Base-by-base conservation (phyloP, 2,888 invertebrate species). In the Himalopsyche kuldschensis region DNA sequence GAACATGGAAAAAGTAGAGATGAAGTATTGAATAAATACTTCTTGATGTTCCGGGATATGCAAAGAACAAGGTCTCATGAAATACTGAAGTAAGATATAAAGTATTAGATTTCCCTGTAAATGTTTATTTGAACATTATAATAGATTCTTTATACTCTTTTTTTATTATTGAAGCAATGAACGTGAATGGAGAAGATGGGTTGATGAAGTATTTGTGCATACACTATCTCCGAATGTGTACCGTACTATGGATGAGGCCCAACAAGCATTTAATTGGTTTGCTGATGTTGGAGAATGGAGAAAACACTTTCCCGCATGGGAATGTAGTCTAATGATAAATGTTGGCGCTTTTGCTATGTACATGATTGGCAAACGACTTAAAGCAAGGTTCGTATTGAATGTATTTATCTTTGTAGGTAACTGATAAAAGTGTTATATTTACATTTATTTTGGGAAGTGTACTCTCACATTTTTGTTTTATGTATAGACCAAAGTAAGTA, bases 171-270 rank as follows among this genome's bases (percentile, higher is more conserved):
- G 76, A 88, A 98, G 98, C 63, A 95, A 96, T 87, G 99, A 99
- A 90, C 93, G 97, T 47, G 95, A 97, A 88, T 99, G 99, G 99
- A 93, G 99, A 78, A 94, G 95, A 88, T 99, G 99, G 99, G 96
- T 96, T 0, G 99, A 99, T 89, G 93, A 94, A 78, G 94, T 95
- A 63, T 92, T 99, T 1, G 98, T 99, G 0, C 99, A 99, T 89
- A 94, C 95, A 0, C 91, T 99, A 47, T 99, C 99, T 0, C 99
- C 99, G 0, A 99, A 99, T 90, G 98, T 99, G 41, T 99, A 99
- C 89, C 94, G 98, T 83, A 97, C 97, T 0, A 90, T 93, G 0
- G 90, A 91, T 0, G 99, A 99, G 91, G 94, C 99, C 0, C 89
- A 97, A 30, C 95, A 97, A 89, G 96, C 99, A 0, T 99, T 99